Conservation (phyloP, 2,797 vertebrate genomes). For the Falco novaeseelandiae region DNA sequence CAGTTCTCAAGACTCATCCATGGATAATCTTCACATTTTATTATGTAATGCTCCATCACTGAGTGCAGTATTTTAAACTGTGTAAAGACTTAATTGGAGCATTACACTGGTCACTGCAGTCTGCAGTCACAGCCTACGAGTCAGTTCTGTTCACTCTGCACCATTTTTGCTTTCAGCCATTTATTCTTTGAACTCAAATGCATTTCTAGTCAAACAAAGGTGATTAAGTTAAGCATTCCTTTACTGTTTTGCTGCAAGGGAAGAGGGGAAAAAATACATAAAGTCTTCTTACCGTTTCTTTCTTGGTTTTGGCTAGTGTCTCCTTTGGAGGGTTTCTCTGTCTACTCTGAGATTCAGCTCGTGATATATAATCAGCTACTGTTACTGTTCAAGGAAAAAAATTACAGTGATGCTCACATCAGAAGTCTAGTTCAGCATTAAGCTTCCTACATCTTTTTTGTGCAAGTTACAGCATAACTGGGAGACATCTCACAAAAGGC, state of each 20-base stretch:
- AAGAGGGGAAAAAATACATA: not conserved
- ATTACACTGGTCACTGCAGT: not conserved
- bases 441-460: not conserved
- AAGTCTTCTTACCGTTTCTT: conserved; percentile 86
- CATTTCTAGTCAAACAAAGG: not conserved
- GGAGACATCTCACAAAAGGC: conserved; percentile 40
- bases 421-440: not conserved
- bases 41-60: not conserved
- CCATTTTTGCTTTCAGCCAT: not conserved
- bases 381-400: conserved; percentile 88
- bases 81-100: not conserved
- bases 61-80: not conserved
- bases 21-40: not conserved
- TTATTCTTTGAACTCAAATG: not conserved
- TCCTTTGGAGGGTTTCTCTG: conserved; percentile 87
- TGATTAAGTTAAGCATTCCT: not conserved
- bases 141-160: not conserved
- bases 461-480: not conserved
- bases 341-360: conserved; percentile 97
- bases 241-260: not conserved
- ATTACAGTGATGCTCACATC: conserved; percentile 64
- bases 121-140: not conserved
- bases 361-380: conserved; percentile 99
- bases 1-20: not conserved
- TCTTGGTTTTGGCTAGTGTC: conserved; percentile 91